Percentiles rank a stretch among this genome's conserved stretches.
phyloP scores from a whole-genome alignment of 2,888 invertebrate genomes.

The Keiferia lycopersicella region DNA sequence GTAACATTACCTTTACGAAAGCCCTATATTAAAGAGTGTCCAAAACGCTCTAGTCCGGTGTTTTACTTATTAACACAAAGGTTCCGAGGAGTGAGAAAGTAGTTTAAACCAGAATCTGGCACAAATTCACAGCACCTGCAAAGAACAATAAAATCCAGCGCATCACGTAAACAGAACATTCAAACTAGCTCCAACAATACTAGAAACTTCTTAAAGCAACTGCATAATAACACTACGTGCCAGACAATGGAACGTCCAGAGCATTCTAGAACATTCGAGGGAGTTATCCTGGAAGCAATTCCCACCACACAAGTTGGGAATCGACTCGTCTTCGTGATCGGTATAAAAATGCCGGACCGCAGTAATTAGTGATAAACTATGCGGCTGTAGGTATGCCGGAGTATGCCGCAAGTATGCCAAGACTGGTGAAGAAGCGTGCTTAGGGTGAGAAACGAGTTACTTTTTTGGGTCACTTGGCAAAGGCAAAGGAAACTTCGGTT shows the following conservation, averaged over 20 bases:
- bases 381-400: slow-evolving; percentile 20
- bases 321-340: slow-evolving; percentile 72
- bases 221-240: slow-evolving; percentile 21
- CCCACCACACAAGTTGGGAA: slow-evolving; percentile 56
- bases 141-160: slow-evolving; percentile 3
- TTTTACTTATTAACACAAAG: too few species aligned
- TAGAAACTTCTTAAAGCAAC: slow-evolving; percentile 12
- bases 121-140: not conserved
- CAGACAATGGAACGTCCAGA: slow-evolving; percentile 11
- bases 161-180: slow-evolving; percentile 16
- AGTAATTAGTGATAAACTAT: slow-evolving; percentile 64
- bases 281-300: slow-evolving; percentile 43
- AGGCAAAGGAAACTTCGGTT: too few species aligned
- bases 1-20: too few species aligned
- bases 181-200: slow-evolving; percentile 13
- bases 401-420: slow-evolving; percentile 24
- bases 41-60: too few species aligned
- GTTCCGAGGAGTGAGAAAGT: too few species aligned
- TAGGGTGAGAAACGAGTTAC: slow-evolving; percentile 26
- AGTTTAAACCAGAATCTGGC: slow-evolving; percentile 1
- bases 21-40: too few species aligned
- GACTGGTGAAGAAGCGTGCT: slow-evolving; percentile 29
- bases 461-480: slow-evolving; percentile 10
- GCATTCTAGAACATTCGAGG: slow-evolving; percentile 24
- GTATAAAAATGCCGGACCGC: slow-evolving; percentile 62